Evolutionary conservation across 2,113 vertebrate species (phyloP), one percentile per base, ranked within the genome.

Genomic region (Falcunculus frontatus): DNA sequence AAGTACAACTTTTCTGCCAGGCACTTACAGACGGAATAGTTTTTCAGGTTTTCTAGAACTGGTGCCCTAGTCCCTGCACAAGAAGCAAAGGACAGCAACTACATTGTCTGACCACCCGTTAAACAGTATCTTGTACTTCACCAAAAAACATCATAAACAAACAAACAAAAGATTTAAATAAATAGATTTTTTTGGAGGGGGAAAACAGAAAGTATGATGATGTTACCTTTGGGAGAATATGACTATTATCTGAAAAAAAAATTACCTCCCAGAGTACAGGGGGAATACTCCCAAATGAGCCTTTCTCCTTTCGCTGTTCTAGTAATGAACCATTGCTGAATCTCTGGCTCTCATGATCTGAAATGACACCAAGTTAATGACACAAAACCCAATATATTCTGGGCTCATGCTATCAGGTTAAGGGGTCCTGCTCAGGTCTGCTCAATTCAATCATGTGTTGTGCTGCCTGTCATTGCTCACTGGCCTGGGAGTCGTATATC

Each of bases 361-460:
- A 73, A 47, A 72, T 16, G 32, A 49, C 33, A 39, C 16, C 5
- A 4, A 64, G 35, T 30, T 39, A 84, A 76, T 52, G 44, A 46
- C 15, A 56, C 20, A 44, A 70, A 77, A 87, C 57, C 41, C 16
- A 70, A 46, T 6, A 3, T 29, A 37, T 25, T 77, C 50, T 49
- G 26, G 10, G 29, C 60, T 91, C 49, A 5, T 11, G 23, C 26
- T 42, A 1, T n/a, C 4, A 4, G 22, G 9, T 39, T 73, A 68
- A 56, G 27, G 44, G 10, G 41, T 56, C 33, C 46, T 50, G 33
- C 63, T 60, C 16, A 37, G 23, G 41, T 56, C 37, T 84, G 50
- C 22, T 70, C 13, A 20, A 0, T 87, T 77, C 2, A 2, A 12
- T 30, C 8, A 1, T 3, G 8, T 30, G 13, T 11, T 10, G 7